These are phyloP conservation scores for Trimorus sp. DNA, from an alignment of 2,888 invertebrate genomes.

Conservation along the genomic window DNA sequence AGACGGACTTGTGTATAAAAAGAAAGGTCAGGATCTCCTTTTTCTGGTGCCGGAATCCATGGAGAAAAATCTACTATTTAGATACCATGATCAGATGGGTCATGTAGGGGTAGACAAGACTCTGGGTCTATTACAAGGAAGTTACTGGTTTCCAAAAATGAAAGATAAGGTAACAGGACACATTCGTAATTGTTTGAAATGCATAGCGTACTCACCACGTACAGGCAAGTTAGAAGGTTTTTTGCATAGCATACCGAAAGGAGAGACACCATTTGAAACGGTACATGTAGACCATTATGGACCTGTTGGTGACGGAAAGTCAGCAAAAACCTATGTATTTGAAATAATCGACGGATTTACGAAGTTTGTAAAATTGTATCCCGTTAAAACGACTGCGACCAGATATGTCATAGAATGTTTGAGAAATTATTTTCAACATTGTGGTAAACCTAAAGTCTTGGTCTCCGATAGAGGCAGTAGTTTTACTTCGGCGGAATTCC, in stretches of 20 bases:
- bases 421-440: conserved; percentile 29
- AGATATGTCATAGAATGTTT: not conserved
- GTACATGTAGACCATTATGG: conserved; percentile 12
- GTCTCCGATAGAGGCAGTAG: conserved; percentile 58
- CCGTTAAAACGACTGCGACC: conserved; percentile 37
- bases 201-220: conserved; percentile 50
- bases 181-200: conserved; percentile 63
- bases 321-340: not conserved
- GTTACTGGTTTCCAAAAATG: conserved; percentile 55
- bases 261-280: conserved; percentile 6
- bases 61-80: too few relatives aligned
- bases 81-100: conserved; percentile 11
- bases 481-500: conserved; percentile 64
- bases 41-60: too few relatives aligned
- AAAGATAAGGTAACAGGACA: conserved; percentile 37
- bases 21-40: too few relatives aligned
- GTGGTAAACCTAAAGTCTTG: conserved; percentile 30
- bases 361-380: conserved; percentile 52
- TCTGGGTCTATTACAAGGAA: conserved; percentile 13
- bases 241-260: conserved; percentile 63
- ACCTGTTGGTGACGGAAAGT: not conserved
- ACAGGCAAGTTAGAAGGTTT: conserved; percentile 56
- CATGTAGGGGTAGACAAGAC: conserved; percentile 64
- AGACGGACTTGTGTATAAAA: too few relatives aligned
- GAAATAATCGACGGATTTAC: conserved; percentile 9